A percentile compares a stretch with the other conserved stretches of the same genome.
These are phyloP conservation scores for Microtus pennsylvanicus DNA, from an alignment of 2,113 vertebrate genomes.

Conservation along the genomic window DNA sequence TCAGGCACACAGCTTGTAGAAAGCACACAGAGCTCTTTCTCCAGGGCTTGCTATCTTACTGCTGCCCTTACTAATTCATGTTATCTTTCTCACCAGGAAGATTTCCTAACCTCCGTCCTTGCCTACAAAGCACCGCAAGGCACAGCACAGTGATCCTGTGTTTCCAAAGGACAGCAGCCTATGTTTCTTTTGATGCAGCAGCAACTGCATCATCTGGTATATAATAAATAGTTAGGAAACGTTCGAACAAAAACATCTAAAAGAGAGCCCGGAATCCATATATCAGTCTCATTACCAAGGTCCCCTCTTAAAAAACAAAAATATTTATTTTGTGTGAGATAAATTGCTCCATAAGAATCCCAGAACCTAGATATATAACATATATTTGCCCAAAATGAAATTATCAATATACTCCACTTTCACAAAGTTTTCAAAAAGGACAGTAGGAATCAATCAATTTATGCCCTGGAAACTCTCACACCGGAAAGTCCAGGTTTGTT, in stretches of 20 bases:
- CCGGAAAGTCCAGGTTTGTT: constrained; percentile 55
- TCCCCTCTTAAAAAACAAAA: neutral
- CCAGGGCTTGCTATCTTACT: neutral
- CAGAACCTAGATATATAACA: neutral
- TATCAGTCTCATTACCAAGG: neutral
- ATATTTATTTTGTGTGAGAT: neutral
- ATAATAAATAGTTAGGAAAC: neutral
- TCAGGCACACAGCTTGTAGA: neutral
- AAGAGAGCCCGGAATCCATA: neutral
- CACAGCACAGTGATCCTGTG: neutral
- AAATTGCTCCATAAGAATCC: neutral
- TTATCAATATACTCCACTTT: neutral
- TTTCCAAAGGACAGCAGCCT: neutral
- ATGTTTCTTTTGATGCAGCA: neutral
- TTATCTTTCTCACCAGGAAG: neutral
- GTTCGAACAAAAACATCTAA: neutral
- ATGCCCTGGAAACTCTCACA: constrained; percentile 35
- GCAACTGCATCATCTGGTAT: neutral
- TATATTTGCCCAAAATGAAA: neutral
- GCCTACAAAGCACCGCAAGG: neutral
- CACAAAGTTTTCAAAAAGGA: constrained; percentile 33
- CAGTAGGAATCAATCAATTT: constrained; percentile 3
- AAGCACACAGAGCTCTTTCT: neutral
- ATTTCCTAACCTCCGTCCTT: neutral
- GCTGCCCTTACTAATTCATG: neutral